A percentile compares a stretch with the other conserved stretches of the same genome.
Evolutionary conservation across 2,797 vertebrate genomes (phyloP).

Genomic region (Amphiprion clarkii): DNA sequence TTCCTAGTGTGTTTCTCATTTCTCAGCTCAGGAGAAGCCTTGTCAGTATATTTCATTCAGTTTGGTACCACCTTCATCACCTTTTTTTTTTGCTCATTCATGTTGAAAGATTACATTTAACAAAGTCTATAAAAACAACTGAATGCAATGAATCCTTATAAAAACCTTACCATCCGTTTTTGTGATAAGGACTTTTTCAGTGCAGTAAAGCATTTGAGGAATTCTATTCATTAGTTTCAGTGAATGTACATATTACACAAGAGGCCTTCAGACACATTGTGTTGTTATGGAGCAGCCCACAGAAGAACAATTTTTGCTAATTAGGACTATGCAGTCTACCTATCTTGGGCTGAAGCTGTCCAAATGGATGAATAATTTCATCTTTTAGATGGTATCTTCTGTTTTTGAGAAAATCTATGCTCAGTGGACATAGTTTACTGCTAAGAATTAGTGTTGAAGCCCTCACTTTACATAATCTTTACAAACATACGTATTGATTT

Average conservation of each 20-base stretch:
- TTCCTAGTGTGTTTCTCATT: conserved; percentile 10
- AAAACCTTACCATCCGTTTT: too few species aligned
- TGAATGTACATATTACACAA: conserved; percentile 4
- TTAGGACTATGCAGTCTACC: conserved; percentile 32
- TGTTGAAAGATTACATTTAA: conserved; percentile 3
- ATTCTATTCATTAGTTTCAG: conserved; percentile 19
- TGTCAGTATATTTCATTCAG: conserved; percentile 27
- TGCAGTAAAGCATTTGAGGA: neutral
- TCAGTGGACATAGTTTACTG: conserved; percentile 23
- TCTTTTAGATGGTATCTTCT: conserved; percentile 17
- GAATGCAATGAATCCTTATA: neutral
- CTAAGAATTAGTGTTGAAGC: conserved; percentile 28
- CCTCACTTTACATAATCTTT: conserved; percentile 27
- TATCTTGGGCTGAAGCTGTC: conserved; percentile 28
- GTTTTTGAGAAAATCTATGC: conserved; percentile 30
- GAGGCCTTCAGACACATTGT: conserved; percentile 24
- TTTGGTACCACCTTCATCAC: neutral
- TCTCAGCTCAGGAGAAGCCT: conserved; percentile 15
- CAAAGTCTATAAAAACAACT: neutral
- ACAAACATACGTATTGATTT: conserved; percentile 6
- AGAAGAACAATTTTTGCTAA: conserved; percentile 40
- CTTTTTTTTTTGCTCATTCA: neutral
- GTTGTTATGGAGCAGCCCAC: conserved; percentile 18
- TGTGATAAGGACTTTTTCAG: neutral
- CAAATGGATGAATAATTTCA: conserved; percentile 38